Evolutionary conservation across 2,113 vertebrate genomes (phyloP).

Genomic region (Hiodon alosoides): DNA sequence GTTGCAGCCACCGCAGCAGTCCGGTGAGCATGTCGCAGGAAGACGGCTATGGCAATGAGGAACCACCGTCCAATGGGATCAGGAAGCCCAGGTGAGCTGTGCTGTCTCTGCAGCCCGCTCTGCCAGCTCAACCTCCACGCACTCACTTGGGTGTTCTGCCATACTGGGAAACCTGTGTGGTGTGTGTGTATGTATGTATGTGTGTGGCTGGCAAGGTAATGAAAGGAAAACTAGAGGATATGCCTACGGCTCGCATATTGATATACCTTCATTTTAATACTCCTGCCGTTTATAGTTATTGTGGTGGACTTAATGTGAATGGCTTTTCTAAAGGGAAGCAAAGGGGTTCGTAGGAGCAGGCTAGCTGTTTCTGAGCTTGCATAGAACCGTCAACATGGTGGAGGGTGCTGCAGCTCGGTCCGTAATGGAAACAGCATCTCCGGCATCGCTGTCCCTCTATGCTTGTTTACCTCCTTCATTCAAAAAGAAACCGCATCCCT

Average conservation of each 20-base stretch:
- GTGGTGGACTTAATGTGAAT: background rate
- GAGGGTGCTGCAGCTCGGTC: background rate
- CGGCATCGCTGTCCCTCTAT: background rate
- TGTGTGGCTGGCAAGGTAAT: no score
- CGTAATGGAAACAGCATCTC: background rate
- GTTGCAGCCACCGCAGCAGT: constrained; percentile 44
- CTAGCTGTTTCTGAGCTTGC: background rate
- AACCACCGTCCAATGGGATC: constrained; percentile 75
- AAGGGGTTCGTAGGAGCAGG: background rate
- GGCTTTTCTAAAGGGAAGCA: background rate
- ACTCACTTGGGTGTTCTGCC: no score
- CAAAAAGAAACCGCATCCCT: no score
- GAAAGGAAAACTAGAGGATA: no score
- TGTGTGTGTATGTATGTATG: background rate
- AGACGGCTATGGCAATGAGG: constrained; percentile 69
- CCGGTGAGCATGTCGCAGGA: constrained; percentile 67
- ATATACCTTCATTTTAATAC: no score
- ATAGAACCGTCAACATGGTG: background rate
- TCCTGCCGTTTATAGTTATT: no score
- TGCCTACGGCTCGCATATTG: no score
- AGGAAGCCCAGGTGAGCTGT: constrained; percentile 80
- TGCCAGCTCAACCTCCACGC: background rate
- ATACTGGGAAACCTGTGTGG: background rate
- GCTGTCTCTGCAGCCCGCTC: background rate
- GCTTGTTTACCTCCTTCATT: background rate